Evolutionary conservation across 2,113 vertebrate species (phyloP).

Genomic region (Hypomesus transpacificus): DNA sequence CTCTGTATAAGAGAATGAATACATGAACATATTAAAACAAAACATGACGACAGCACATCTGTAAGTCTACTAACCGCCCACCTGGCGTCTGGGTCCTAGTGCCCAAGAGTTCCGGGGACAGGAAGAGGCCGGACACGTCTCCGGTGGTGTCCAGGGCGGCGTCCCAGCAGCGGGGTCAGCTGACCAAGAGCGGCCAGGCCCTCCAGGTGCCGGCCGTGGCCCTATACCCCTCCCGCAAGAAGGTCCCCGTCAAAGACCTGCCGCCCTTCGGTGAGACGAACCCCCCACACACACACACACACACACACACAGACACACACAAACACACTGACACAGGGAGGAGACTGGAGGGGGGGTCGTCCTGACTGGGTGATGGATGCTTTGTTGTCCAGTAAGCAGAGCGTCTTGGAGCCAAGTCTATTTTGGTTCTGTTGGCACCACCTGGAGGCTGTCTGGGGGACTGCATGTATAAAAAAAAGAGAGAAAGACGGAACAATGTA

Average conservation of each 20-base stretch:
- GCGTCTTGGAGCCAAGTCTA: too few relatives aligned
- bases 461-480: slow-evolving; percentile 34
- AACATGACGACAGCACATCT: neutral
- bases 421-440: slow-evolving; percentile 38
- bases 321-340: neutral
- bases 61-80: neutral
- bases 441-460: slow-evolving; percentile 37
- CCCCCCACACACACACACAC: too few relatives aligned
- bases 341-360: neutral
- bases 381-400: too few relatives aligned
- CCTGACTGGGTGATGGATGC: neutral
- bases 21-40: neutral
- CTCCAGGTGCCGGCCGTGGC: slow-evolving; percentile 91
- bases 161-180: slow-evolving; percentile 78
- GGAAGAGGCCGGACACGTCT: slow-evolving; percentile 88
- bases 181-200: slow-evolving; percentile 82
- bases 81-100: slow-evolving; percentile 64
- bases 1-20: too few relatives aligned
- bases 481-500: neutral
- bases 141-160: slow-evolving; percentile 88
- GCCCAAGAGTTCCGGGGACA: slow-evolving; percentile 87
- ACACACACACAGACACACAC: too few relatives aligned
- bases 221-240: slow-evolving; percentile 91
- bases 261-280: slow-evolving; percentile 87
- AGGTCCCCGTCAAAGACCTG: slow-evolving; percentile 92